Evolutionary conservation across 2,797 vertebrate species (phyloP).

Genomic region (Muraenolepis orangiensis): DNA sequence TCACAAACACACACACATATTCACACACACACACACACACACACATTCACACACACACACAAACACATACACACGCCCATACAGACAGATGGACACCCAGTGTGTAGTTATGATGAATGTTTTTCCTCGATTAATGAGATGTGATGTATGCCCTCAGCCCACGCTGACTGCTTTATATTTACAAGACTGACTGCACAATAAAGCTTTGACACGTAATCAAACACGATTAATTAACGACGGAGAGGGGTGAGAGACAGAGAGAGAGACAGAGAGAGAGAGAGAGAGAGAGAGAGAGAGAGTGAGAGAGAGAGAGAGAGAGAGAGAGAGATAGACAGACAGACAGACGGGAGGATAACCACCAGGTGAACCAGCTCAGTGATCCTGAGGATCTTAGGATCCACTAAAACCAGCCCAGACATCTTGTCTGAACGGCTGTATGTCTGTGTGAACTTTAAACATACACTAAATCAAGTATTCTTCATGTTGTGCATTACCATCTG

Average conservation of each 20-base stretch:
- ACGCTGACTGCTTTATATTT: slow-evolving; percentile 54
- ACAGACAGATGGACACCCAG: neutral
- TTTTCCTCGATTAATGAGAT: slow-evolving; percentile 42
- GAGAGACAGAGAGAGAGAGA: neutral
- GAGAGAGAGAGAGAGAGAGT: slow-evolving; percentile 8
- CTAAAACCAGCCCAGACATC: no score
- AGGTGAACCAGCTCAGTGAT: no score
- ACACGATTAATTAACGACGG: slow-evolving; percentile 51
- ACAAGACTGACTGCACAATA: slow-evolving; percentile 52
- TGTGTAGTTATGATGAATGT: slow-evolving; percentile 12
- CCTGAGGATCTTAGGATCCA: no score
- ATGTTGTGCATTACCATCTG: no score
- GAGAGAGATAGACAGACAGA: slow-evolving; percentile 6
- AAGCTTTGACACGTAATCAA: slow-evolving; percentile 56
- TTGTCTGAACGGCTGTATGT: no score
- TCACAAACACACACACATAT: neutral
- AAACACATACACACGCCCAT: no score
- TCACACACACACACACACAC: neutral
- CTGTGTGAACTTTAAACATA: no score
- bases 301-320: slow-evolving; percentile 13
- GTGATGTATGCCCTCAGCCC: slow-evolving; percentile 42
- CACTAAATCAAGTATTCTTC: no score
- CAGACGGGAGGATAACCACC: neutral
- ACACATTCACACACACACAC: no score
- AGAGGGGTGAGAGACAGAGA: slow-evolving; percentile 10